Conservation (phyloP, 2,888 invertebrate species). For the Beris morrisii region DNA sequence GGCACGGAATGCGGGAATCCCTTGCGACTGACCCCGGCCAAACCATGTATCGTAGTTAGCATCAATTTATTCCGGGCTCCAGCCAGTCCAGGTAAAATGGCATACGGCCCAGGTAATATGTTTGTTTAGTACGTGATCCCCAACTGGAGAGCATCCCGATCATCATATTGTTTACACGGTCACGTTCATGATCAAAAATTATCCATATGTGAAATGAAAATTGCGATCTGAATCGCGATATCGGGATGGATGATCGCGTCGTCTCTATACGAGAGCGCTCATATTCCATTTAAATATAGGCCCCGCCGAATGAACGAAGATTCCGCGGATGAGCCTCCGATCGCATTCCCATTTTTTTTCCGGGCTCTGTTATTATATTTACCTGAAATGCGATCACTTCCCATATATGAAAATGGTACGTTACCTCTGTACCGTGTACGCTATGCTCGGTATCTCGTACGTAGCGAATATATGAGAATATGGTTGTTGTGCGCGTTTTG, state of each 20-base stretch:
- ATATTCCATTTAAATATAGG: not conserved
- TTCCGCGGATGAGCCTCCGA: slow-evolving; percentile 15
- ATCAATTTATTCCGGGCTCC: slow-evolving; percentile 37
- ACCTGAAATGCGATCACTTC: slow-evolving; percentile 37
- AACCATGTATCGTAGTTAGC: slow-evolving; percentile 32
- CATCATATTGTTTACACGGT: slow-evolving; percentile 41
- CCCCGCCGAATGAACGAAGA: not conserved
- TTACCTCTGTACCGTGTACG: not conserved
- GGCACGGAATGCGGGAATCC: not conserved
- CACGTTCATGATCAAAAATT: slow-evolving; percentile 39
- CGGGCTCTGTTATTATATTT: slow-evolving; percentile 36
- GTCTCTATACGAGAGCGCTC: slow-evolving; percentile 6
- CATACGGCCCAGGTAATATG: slow-evolving; percentile 37
- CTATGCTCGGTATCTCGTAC: not conserved
- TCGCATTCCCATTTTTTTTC: slow-evolving; percentile 32
- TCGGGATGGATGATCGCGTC: not conserved
- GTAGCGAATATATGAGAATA: slow-evolving; percentile 2
- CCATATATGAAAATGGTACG: slow-evolving; percentile 35
- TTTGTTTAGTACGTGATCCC: slow-evolving; percentile 41
- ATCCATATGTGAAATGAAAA: slow-evolving; percentile 46
- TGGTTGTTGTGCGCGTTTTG: slow-evolving; percentile 11
- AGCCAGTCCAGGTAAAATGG: slow-evolving; percentile 15
- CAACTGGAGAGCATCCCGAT: slow-evolving; percentile 36
- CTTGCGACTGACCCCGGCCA: slow-evolving; percentile 24
- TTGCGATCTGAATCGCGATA: slow-evolving; percentile 39